Evolutionary conservation across 92 coral and sea anemone genomes (phyloP).

Genomic region (Hydrozoanthus gracilis): DNA sequence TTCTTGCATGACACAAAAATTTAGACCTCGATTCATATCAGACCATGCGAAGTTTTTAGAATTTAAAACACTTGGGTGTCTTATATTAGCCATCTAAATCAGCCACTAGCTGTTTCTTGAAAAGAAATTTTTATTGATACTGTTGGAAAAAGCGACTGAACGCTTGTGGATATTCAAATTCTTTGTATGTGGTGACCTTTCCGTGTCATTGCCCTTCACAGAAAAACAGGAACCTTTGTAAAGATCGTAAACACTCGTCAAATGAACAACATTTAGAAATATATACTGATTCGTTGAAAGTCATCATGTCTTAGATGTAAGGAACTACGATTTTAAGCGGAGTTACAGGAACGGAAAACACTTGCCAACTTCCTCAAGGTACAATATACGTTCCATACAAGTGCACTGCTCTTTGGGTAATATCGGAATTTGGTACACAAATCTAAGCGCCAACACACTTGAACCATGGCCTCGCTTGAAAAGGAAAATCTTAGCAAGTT

Average conservation of each 20-base stretch:
- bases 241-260: neutral
- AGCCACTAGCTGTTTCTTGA: neutral
- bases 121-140: neutral
- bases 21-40: neutral
- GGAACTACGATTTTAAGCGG: neutral
- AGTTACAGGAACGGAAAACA: neutral
- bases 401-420: neutral
- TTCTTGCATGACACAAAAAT: neutral
- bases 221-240: neutral
- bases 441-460: neutral
- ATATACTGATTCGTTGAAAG: neutral
- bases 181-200: neutral
- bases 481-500: slow-evolving; percentile 1
- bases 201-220: neutral
- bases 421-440: neutral
- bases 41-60: neutral
- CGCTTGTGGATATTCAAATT: neutral
- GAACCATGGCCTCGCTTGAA: slow-evolving; percentile 22
- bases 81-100: neutral
- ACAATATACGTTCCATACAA: neutral
- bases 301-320: neutral
- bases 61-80: neutral
- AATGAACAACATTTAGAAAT: neutral
- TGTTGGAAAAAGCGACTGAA: neutral
- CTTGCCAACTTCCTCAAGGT: neutral